Percentiles rank a stretch among this genome's conserved stretches.
Conservation (phyloP, 2,888 invertebrate species). For the Cephus nigrinus region DNA sequence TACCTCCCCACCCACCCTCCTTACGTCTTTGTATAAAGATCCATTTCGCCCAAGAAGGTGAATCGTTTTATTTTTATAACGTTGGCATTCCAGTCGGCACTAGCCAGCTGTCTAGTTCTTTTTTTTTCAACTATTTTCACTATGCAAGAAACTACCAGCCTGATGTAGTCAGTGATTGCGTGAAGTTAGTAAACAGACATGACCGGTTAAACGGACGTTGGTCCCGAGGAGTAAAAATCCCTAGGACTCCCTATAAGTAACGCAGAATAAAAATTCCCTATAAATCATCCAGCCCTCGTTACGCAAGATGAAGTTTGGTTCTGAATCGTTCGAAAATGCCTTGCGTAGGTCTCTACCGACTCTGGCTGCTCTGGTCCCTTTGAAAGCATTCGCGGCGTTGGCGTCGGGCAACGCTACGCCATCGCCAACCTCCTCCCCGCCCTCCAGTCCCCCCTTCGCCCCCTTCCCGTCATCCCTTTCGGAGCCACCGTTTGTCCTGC, state of each 20-base stretch:
- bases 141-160: background rate
- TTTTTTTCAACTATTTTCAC: background rate
- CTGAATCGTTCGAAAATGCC: background rate
- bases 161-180: background rate
- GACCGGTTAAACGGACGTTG: too few species aligned
- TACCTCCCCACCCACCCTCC: background rate
- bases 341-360: background rate
- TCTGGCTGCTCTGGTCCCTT: constrained; percentile 26
- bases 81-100: constrained; percentile 31
- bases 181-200: too few species aligned
- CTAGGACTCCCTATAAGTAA: background rate
- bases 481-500: constrained; percentile 28
- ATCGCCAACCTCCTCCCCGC: constrained; percentile 17
- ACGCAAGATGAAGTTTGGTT: background rate
- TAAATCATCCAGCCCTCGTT: background rate
- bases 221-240: too few species aligned
- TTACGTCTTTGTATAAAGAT: background rate
- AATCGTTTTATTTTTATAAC: constrained; percentile 30
- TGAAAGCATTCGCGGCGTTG: constrained; percentile 37
- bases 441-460: constrained; percentile 26
- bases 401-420: constrained; percentile 26
- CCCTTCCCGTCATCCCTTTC: constrained; percentile 25
- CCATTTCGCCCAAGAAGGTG: background rate
- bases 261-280: background rate
- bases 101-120: constrained; percentile 38